Percentiles rank a stretch among this genome's conserved stretches.
Conservation (phyloP, 2,797 vertebrate species). For the Psittacula echo region DNA sequence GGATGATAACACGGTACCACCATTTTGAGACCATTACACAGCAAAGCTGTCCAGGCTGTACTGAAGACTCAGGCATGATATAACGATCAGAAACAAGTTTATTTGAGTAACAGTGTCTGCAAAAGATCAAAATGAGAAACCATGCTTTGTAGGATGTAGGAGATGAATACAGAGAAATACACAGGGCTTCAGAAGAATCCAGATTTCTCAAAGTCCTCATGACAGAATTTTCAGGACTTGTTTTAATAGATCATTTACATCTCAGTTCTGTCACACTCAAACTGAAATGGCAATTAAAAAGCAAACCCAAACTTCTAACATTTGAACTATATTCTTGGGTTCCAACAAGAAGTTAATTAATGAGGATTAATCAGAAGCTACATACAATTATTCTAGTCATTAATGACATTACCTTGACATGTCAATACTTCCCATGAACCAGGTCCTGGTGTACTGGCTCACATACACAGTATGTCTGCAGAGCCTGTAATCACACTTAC, state of each 20-base stretch:
- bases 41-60: conserved; percentile 88
- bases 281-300: neutral
- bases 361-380: neutral
- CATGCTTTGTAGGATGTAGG: neutral
- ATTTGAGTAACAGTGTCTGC: conserved; percentile 86
- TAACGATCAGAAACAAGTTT: conserved; percentile 86
- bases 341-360: neutral
- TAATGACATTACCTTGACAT: neutral
- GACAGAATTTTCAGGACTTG: neutral
- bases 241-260: neutral
- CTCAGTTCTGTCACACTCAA: neutral
- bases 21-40: conserved; percentile 84
- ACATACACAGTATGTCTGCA: neutral
- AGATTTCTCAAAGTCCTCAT: neutral
- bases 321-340: neutral
- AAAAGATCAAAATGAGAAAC: conserved; percentile 13
- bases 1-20: conserved; percentile 92
- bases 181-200: neutral
- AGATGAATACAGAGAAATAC: neutral
- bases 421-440: neutral
- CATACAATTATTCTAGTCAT: neutral
- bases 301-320: neutral
- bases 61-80: conserved; percentile 79
- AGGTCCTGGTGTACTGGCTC: neutral
- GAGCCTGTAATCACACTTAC: neutral